phyloP scores from a whole-genome alignment of 2,888 invertebrate genomes.

The Seira musarum region DNA sequence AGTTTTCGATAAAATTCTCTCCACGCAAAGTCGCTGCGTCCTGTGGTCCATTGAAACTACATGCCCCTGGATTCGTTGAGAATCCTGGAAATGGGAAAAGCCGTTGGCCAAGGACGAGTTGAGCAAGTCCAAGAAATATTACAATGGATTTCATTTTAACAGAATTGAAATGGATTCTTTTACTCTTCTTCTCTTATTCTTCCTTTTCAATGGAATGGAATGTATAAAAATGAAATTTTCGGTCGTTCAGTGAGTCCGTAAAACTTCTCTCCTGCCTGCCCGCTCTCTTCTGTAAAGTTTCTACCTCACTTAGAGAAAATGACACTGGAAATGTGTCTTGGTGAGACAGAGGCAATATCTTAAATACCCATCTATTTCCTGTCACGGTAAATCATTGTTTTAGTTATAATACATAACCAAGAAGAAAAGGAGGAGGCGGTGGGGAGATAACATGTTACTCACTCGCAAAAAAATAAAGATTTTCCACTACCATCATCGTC shows the following conservation, averaged over 20 bases:
- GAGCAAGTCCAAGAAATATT: constrained; percentile 51
- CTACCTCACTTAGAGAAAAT: constrained; percentile 14
- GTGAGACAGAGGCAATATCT: constrained; percentile 40
- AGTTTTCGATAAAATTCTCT: constrained; percentile 56
- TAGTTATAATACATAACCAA: constrained; percentile 17
- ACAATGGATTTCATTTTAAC: constrained; percentile 52
- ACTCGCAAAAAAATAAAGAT: no score
- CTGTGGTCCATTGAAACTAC: constrained; percentile 55
- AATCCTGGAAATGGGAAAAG: constrained; percentile 44
- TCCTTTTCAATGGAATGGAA: constrained; percentile 9
- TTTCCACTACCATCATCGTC: no score
- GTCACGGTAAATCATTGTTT: constrained; percentile 46
- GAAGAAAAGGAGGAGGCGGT: constrained; percentile 4
- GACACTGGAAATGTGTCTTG: constrained; percentile 36
- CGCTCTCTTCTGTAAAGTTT: not conserved
- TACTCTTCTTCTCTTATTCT: not conserved
- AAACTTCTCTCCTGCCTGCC: no score
- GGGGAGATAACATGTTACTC: no score
- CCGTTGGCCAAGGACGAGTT: constrained; percentile 48
- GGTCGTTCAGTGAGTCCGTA: no score
- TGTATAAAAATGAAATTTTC: no score
- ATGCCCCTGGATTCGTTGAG: constrained; percentile 47
- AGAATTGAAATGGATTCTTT: not conserved
- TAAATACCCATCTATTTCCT: constrained; percentile 50
- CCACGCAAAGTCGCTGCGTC: constrained; percentile 46